A percentile compares a stretch with the other conserved stretches of the same genome.
These are phyloP conservation scores for Zaprionus gabonicus DNA, from an alignment of 1,140 invertebrate species.

Conservation along the genomic window DNA sequence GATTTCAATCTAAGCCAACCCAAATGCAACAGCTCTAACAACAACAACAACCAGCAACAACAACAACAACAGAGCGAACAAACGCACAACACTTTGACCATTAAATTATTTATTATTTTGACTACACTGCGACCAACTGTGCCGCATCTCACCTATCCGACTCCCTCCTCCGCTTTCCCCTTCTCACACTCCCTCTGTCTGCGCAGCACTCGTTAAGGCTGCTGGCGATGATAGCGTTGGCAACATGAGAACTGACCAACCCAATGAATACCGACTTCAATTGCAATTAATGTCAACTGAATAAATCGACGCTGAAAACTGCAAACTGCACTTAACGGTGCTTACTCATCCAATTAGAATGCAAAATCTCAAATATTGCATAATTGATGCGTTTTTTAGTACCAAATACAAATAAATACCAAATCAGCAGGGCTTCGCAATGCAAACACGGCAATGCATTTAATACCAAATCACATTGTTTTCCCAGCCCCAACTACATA, in stretches of 20 bases:
- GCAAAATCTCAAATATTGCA: not conserved
- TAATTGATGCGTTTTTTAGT: not conserved
- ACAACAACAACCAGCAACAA: conserved; percentile 22
- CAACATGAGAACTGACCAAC: conserved; percentile 3
- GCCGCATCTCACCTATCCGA: not conserved
- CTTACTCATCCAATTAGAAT: not conserved
- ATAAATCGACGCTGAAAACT: conserved; percentile 1
- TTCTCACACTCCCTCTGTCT: not conserved
- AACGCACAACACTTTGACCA: conserved; percentile 49
- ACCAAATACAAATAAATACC: not conserved
- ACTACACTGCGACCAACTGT: conserved; percentile 26
- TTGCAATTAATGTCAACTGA: conserved; percentile 10
- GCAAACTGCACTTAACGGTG: not conserved
- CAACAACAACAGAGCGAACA: conserved; percentile 27
- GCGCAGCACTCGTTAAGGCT: not conserved
- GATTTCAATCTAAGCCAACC: conserved; percentile 66
- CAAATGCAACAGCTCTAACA: conserved; percentile 45
- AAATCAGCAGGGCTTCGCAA: not conserved
- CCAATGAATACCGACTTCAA: conserved; percentile 8
- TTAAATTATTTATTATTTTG: conserved; percentile 64
- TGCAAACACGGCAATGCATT: no score
- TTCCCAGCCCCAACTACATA: conserved; percentile 50
- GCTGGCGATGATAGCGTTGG: conserved; percentile 2
- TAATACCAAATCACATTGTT: no score
- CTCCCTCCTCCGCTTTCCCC: not conserved